Percentiles rank a stretch among this genome's conserved stretches.
These are phyloP conservation scores for Tapera naevia DNA, from an alignment of 2,797 vertebrate genomes.

Conservation along the genomic window DNA sequence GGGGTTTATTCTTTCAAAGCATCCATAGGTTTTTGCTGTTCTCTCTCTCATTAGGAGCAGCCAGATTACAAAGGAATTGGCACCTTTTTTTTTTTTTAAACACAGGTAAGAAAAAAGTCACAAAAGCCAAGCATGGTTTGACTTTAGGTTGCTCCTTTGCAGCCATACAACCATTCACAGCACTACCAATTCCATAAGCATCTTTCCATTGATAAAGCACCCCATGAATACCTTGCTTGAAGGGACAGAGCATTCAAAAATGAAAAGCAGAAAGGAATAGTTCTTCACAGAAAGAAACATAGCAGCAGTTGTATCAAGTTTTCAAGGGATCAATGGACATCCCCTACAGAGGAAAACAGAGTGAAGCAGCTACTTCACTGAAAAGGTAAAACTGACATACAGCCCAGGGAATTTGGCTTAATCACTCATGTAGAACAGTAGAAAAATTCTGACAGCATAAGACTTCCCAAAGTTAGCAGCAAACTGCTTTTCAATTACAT, in stretches of 20 bases:
- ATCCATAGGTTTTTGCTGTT: not conserved
- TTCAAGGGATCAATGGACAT: not conserved
- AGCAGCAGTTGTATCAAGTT: not conserved
- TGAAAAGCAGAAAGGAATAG: not conserved
- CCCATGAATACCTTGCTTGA: not conserved
- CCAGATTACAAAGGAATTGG: not conserved
- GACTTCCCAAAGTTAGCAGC: not conserved
- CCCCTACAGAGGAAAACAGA: not conserved
- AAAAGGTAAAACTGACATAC: not conserved
- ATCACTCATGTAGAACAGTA: not conserved
- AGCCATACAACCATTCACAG: not conserved
- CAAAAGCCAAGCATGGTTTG: not conserved
- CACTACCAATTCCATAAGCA: not conserved
- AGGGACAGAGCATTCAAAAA: not conserved
- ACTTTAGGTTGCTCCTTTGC: rapidly evolving
- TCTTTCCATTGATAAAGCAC: not conserved
- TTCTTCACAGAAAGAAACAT: not conserved
- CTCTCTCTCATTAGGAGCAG: not conserved
- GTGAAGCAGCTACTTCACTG: not conserved
- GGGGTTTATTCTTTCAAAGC: not conserved
- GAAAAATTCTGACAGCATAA: not conserved
- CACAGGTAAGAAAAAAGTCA: not conserved
- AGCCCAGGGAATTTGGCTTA: not conserved
- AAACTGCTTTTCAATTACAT: not conserved
- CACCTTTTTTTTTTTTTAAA: not conserved